Evolutionary conservation across 2,888 invertebrate genomes (phyloP), one percentile per base, ranked within the genome.

Genomic region (Byasa hedistus): DNA sequence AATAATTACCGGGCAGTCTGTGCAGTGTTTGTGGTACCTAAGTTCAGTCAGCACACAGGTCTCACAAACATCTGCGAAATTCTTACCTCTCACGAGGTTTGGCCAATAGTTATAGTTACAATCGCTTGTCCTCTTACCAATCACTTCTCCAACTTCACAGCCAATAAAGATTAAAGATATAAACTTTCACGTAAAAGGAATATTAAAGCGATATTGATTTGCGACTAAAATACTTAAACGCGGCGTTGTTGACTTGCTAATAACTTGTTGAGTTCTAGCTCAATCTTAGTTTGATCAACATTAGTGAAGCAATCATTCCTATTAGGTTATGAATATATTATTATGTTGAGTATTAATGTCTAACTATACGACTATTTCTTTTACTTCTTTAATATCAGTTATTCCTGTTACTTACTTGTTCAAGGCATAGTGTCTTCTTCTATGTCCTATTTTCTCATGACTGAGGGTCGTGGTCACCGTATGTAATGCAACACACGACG

Each of bases 231-330:
- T 1, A 21, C 52, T 52, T n/a, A 21, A 52, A 52, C 12, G 10
- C 52, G 52, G 21, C 21, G 52, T 52, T 52, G 52, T 52, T 52
- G 52, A n/a, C 52, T 52, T 52, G 21, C n/a, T 52, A 52, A 52
- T 52, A 52, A 52, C 19, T 21, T 52, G 5, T 21, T 22, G n/a
- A n/a, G n/a, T n/a, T n/a, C n/a, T n/a, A n/a, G 52, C 21, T 52
- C 21, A 4, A 3, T 52, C 8, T n/a, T 21, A 8, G 52, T 52
- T 52, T 21, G 52, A 21, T 8, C 52, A 52, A 48, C n/a, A 48
- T 48, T 48, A 17, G 48, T 21, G 52, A 8, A 52, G 21, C 52
- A 21, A 52, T 21, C 4, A 21, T 52, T 21, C 21, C 21, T 10
- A 10, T 10, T 52, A 3, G 21, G 21, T 21, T 52, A 21, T n/a